phyloP scores from a whole-genome alignment of 1,140 invertebrate species.

The Ectropis grisescens region DNA sequence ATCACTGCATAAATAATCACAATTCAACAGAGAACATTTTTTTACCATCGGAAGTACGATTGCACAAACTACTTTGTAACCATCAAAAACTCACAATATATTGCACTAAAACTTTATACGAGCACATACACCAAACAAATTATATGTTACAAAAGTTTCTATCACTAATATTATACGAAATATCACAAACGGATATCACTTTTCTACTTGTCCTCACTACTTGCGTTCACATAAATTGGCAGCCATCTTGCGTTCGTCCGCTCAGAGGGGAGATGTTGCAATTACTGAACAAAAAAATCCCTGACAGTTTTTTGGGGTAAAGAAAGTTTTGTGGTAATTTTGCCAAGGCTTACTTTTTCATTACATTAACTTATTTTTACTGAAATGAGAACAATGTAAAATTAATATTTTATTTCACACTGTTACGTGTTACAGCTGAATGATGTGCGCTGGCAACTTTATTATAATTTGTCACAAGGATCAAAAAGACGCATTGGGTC shows the following conservation, averaged over 20 bases:
- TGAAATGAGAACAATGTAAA: too few species aligned
- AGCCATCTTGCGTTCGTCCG: conserved; percentile 63
- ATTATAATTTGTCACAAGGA: too few species aligned
- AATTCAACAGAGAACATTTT: conserved; percentile 63
- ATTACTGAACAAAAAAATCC: conserved; percentile 6
- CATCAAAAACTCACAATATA: conserved; percentile 60
- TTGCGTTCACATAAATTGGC: conserved; percentile 66
- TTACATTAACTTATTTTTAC: too few species aligned
- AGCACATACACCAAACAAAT: conserved; percentile 45
- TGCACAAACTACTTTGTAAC: conserved; percentile 52
- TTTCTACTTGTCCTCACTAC: conserved; percentile 61
- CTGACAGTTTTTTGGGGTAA: too few species aligned
- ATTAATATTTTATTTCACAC: too few species aligned
- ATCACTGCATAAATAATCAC: conserved; percentile 65
- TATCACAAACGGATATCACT: conserved; percentile 55
- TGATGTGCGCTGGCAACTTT: too few species aligned
- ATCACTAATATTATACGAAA: conserved; percentile 48
- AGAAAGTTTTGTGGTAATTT: too few species aligned
- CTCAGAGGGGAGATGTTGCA: conserved; percentile 34
- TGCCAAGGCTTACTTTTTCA: too few species aligned
- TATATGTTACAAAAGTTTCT: conserved; percentile 43
- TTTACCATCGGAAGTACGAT: conserved; percentile 51
- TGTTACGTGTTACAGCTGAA: too few species aligned
- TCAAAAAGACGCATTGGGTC: too few species aligned
- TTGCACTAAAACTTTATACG: conserved; percentile 38